These are phyloP conservation scores for Enteromius argenteus DNA, from an alignment of 2,797 vertebrate species.

Conservation along the genomic window DNA sequence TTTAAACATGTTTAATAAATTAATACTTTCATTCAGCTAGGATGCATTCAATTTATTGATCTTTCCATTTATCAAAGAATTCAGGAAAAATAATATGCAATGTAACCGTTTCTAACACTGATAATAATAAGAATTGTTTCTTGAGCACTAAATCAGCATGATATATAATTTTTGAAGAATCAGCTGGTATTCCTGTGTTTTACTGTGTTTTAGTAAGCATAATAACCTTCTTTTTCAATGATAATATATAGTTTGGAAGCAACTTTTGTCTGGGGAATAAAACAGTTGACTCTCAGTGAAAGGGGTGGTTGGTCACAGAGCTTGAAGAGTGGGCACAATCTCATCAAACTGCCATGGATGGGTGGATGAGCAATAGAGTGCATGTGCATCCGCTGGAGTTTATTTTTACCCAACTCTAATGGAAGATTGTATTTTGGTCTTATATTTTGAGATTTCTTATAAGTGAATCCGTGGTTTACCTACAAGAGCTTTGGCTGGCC, in stretches of 20 bases:
- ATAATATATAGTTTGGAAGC: slow-evolving; percentile 2
- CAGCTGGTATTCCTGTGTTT: not conserved
- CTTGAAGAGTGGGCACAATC: not conserved
- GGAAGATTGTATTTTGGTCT: slow-evolving; percentile 23
- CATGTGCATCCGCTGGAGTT: not conserved
- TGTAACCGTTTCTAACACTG: not conserved
- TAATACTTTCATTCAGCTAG: not conserved
- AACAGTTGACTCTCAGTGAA: not conserved
- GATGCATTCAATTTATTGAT: not conserved
- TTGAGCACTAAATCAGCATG: not conserved
- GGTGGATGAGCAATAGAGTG: not conserved
- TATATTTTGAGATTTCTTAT: slow-evolving; percentile 14
- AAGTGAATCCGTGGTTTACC: not conserved
- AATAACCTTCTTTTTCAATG: not conserved
- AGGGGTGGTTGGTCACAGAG: not conserved
- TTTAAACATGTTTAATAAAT: not conserved
- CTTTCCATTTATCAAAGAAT: not conserved
- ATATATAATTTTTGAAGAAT: not conserved
- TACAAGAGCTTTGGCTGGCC: not conserved
- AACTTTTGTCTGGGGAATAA: not conserved
- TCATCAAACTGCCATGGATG: not conserved
- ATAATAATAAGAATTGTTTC: not conserved
- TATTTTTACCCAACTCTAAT: slow-evolving; percentile 1
- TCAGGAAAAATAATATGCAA: not conserved
- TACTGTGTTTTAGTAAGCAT: not conserved